Conservation (phyloP, 2,888 invertebrate genomes). For the Melanchra persicariae region DNA sequence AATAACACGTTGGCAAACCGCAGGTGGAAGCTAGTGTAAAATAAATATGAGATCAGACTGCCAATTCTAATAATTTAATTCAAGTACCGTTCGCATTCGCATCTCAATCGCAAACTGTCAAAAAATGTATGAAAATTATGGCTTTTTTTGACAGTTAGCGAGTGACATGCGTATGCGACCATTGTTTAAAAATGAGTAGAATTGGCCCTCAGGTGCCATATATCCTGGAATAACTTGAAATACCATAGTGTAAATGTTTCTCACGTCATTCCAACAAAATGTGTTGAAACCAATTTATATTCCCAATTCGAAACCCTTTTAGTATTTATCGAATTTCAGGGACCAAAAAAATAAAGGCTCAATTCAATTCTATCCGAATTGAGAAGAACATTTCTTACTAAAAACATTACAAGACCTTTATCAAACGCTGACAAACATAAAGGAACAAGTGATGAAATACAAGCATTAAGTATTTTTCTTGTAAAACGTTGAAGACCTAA, state of each 20-base stretch:
- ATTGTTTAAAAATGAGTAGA: too few relatives aligned
- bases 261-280: background rate
- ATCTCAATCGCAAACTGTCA: too few relatives aligned
- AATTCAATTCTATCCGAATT: background rate
- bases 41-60: too few relatives aligned
- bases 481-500: conserved; percentile 47
- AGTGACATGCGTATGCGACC: too few relatives aligned
- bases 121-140: too few relatives aligned
- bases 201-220: too few relatives aligned
- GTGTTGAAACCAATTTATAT: background rate
- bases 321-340: background rate
- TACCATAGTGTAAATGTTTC: background rate
- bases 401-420: conserved; percentile 7
- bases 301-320: background rate
- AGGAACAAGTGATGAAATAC: conserved; percentile 36
- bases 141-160: too few relatives aligned
- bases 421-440: conserved; percentile 29
- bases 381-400: background rate
- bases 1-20: too few relatives aligned
- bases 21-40: too few relatives aligned
- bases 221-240: too few relatives aligned
- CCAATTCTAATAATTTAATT: too few relatives aligned
- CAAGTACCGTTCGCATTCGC: too few relatives aligned
- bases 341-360: background rate
- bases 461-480: conserved; percentile 44